Evolutionary conservation across 2,113 vertebrate species (phyloP).

Genomic region (Mastomys natalensis): DNA sequence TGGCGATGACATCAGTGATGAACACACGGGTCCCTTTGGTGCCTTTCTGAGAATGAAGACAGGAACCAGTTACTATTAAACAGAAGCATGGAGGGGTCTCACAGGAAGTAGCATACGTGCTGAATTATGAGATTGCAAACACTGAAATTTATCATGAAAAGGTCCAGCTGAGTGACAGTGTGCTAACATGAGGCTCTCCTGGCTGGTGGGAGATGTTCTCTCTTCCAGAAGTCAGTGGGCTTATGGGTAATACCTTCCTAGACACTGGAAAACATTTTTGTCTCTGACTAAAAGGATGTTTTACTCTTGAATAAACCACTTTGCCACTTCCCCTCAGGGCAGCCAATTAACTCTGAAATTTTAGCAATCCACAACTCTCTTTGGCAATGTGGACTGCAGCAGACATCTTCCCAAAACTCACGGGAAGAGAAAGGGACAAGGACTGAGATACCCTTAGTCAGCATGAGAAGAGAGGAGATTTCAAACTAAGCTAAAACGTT

Average conservation of each 20-base stretch:
- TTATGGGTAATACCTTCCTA: neutral
- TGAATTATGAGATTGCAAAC: conserved; percentile 53
- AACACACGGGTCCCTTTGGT: neutral
- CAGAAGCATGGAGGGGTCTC: conserved; percentile 69
- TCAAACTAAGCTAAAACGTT: neutral
- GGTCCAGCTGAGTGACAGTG: conserved; percentile 28
- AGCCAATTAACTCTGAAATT: conserved; percentile 4
- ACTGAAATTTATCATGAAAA: conserved; percentile 68
- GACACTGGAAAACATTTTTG: conserved; percentile 52
- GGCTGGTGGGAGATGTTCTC: neutral
- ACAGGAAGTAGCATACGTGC: conserved; percentile 59
- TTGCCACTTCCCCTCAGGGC: neutral
- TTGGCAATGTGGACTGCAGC: neutral
- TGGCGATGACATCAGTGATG: neutral
- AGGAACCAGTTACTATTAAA: conserved; percentile 56
- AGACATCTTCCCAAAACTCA: neutral
- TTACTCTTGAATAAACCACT: conserved; percentile 52
- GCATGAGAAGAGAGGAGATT: neutral
- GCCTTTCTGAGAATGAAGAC: neutral
- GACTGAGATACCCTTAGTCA: neutral
- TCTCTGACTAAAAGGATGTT: conserved; percentile 49
- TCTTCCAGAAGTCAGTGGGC: conserved; percentile 53
- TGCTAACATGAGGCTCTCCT: neutral
- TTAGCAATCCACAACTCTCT: conserved; percentile 16
- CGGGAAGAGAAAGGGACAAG: neutral